Conservation (phyloP, 2,888 invertebrate species). For the Smittia sp. region DNA sequence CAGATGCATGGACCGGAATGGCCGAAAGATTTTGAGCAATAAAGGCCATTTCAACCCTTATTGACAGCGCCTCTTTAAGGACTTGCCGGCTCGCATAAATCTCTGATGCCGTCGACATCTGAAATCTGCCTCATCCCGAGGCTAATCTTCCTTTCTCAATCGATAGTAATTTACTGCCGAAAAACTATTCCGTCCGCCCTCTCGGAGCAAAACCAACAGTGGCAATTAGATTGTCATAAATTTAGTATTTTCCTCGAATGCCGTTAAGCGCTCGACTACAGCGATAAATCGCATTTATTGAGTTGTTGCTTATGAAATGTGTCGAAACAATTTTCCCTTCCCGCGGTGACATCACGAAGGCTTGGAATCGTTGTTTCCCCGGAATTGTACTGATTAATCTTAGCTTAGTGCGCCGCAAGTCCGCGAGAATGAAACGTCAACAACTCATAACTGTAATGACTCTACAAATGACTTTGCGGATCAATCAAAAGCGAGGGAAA, state of each 20-base stretch:
- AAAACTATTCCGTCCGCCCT: conserved; percentile 21
- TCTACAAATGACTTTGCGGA: conserved; percentile 14
- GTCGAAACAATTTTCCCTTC: neutral
- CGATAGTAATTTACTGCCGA: conserved; percentile 10
- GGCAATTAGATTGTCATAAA: conserved; percentile 39
- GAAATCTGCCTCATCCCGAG: conserved; percentile 17
- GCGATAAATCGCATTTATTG: conserved; percentile 7
- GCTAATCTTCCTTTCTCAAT: neutral
- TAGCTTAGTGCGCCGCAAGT: neutral
- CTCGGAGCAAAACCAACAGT: neutral
- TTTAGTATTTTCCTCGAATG: neutral
- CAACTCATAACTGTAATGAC: neutral
- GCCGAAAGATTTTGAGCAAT: conserved; percentile 22
- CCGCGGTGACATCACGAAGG: neutral
- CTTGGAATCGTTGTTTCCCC: too few relatives aligned
- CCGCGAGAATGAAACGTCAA: neutral
- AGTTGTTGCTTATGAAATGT: conserved; percentile 26
- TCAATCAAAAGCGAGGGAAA: neutral
- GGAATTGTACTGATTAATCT: too few relatives aligned
- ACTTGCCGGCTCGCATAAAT: conserved; percentile 4
- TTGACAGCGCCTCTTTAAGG: conserved; percentile 31
- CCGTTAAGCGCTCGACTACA: neutral
- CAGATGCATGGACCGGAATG: conserved; percentile 39
- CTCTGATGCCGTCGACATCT: neutral
- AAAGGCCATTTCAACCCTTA: conserved; percentile 39